Evolutionary conservation across 2,888 invertebrate genomes (phyloP).

Genomic region (Acleris laterana): DNA sequence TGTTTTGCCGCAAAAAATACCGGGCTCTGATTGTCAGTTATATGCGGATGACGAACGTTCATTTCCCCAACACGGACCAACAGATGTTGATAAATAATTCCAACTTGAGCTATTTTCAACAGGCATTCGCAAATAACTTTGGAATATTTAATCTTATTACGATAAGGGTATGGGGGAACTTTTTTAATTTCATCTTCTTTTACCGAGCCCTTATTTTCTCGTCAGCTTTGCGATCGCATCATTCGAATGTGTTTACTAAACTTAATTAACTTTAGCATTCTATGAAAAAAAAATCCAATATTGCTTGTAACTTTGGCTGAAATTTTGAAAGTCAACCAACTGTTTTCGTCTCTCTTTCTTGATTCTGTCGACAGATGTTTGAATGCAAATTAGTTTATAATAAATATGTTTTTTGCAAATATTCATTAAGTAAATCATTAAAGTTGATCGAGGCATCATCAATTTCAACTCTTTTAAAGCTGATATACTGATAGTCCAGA

Average conservation of each 20-base stretch:
- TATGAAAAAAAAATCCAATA: constrained; percentile 3
- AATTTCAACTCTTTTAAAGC: too few species aligned
- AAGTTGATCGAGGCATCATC: too few species aligned
- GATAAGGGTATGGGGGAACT: constrained; percentile 46
- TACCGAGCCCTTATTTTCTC: constrained; percentile 42
- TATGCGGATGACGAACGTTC: constrained; percentile 43
- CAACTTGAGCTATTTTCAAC: constrained; percentile 47
- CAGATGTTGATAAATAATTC: constrained; percentile 48
- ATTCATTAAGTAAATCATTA: too few species aligned
- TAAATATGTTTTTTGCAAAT: too few species aligned
- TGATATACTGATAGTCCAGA: too few species aligned
- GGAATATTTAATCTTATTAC: constrained; percentile 51
- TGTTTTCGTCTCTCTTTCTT: too few species aligned
- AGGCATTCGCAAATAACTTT: constrained; percentile 51
- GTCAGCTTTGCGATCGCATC: constrained; percentile 26
- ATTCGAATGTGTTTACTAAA: constrained; percentile 43
- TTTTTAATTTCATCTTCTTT: constrained; percentile 52
- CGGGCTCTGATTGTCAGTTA: too few species aligned
- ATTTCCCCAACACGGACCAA: constrained; percentile 40
- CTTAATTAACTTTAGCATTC: constrained; percentile 43
- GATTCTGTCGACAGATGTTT: too few species aligned
- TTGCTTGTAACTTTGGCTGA: constrained; percentile 7
- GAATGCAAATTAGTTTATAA: too few species aligned
- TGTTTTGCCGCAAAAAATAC: too few species aligned
- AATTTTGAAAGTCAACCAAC: not conserved